Conservation (phyloP, 2,113 vertebrate genomes). For the Centropus bengalensis region DNA sequence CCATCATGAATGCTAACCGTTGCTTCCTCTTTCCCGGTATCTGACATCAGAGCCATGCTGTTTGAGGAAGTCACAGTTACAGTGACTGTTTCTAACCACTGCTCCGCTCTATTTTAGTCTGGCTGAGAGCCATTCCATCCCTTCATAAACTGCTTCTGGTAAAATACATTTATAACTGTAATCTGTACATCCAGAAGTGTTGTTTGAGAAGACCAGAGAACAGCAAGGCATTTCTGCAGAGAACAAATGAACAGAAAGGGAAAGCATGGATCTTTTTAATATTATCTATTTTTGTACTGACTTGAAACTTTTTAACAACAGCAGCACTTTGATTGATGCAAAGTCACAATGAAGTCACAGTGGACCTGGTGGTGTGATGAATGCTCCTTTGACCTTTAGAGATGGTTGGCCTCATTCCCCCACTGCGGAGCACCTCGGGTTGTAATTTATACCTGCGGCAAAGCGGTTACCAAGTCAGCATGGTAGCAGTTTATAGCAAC, state of each 20-base stretch:
- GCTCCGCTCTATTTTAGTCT: slow-evolving; percentile 36
- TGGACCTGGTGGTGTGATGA: slow-evolving; percentile 1
- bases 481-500: slow-evolving; percentile 18
- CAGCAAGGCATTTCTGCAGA: not conserved
- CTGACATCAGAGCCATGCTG: slow-evolving; percentile 40
- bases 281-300: slow-evolving; percentile 2
- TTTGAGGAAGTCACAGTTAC: slow-evolving; percentile 49
- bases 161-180: not conserved
- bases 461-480: slow-evolving; percentile 48
- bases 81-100: slow-evolving; percentile 20
- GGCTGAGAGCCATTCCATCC: not conserved
- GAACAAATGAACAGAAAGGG: slow-evolving; percentile 9
- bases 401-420: slow-evolving; percentile 35
- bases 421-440: slow-evolving; percentile 27
- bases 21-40: slow-evolving; percentile 39
- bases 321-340: slow-evolving; percentile 37
- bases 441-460: slow-evolving; percentile 55
- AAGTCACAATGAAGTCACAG: slow-evolving; percentile 57
- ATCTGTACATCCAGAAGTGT: not conserved
- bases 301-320: slow-evolving; percentile 34
- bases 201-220: not conserved
- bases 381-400: slow-evolving; percentile 61
- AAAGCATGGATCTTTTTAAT: not conserved
- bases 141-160: not conserved
- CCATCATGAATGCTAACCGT: not conserved